These are phyloP conservation scores for Noctua fimbriata DNA, from an alignment of 2,888 invertebrate species.

Conservation along the genomic window DNA sequence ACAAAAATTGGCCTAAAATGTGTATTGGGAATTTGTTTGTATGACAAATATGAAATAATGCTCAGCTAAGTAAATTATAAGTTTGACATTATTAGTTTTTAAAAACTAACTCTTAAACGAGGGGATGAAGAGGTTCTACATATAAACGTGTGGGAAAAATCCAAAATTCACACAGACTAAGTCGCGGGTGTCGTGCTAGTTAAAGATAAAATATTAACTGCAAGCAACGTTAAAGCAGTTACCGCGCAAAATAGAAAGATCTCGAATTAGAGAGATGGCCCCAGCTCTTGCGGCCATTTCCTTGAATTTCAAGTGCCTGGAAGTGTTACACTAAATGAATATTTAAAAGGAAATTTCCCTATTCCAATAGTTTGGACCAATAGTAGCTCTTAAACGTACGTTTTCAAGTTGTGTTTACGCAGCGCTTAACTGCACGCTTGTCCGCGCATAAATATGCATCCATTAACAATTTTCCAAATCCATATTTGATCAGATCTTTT, in stretches of 20 bases:
- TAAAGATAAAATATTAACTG: slow-evolving; percentile 12
- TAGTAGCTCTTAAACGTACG: slow-evolving; percentile 21
- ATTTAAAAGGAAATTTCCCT: slow-evolving; percentile 4
- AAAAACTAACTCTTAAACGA: not conserved
- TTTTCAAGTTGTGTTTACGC: slow-evolving; percentile 37
- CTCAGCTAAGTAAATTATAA: not conserved
- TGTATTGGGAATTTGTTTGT: not conserved
- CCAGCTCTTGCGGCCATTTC: not conserved
- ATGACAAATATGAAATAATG: not conserved
- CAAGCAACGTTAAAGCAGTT: not conserved
- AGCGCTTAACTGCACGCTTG: slow-evolving; percentile 60
- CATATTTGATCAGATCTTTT: slow-evolving; percentile 85
- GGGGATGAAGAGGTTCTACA: no score
- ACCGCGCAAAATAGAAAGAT: not conserved
- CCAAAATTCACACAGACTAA: not conserved
- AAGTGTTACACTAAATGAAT: slow-evolving; percentile 1
- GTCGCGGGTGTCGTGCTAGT: not conserved
- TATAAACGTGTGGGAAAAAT: not conserved
- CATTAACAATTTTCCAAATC: slow-evolving; percentile 80
- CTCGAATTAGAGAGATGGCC: not conserved
- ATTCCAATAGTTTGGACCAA: slow-evolving; percentile 10
- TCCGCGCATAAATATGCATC: slow-evolving; percentile 52
- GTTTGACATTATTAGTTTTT: not conserved
- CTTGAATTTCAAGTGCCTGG: not conserved
- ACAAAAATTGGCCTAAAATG: no score